phyloP scores from a whole-genome alignment of 2,113 vertebrate species.

The Peromyscus polionotus region DNA sequence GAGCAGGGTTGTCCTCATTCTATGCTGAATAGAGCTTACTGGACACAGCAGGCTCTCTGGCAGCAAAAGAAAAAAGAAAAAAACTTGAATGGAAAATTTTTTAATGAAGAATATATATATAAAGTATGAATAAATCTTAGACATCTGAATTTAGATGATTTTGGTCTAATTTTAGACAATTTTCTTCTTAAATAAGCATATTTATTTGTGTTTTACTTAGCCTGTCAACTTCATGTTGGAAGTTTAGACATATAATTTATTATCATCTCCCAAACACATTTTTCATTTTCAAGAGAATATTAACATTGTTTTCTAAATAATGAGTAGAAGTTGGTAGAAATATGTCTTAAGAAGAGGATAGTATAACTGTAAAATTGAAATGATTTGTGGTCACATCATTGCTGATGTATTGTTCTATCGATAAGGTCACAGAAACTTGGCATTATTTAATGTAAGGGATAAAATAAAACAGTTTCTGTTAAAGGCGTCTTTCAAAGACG shows the following conservation, averaged over 20 bases:
- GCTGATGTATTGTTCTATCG: neutral
- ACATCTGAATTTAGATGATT: neutral
- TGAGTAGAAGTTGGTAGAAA: neutral
- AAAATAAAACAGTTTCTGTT: neutral
- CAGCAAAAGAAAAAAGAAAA: neutral
- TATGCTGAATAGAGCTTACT: neutral
- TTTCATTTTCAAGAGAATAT: conserved; percentile 27
- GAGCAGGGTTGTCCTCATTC: neutral
- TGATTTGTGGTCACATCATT: neutral
- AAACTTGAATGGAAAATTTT: neutral
- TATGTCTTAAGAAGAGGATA: neutral
- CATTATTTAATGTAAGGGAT: neutral
- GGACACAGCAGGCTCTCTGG: neutral
- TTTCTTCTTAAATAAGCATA: conserved; percentile 17
- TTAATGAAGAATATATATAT: neutral
- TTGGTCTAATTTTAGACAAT: conserved; percentile 13
- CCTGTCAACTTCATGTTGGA: neutral
- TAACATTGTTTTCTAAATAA: neutral
- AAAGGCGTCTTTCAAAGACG: neutral
- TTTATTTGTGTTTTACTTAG: conserved; percentile 12
- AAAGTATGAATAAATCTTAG: neutral
- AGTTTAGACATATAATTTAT: neutral
- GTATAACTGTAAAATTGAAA: neutral
- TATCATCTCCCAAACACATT: neutral
- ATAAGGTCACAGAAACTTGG: neutral